phyloP scores from a whole-genome alignment of 2,888 invertebrate species.

The Andrena bicolor region DNA sequence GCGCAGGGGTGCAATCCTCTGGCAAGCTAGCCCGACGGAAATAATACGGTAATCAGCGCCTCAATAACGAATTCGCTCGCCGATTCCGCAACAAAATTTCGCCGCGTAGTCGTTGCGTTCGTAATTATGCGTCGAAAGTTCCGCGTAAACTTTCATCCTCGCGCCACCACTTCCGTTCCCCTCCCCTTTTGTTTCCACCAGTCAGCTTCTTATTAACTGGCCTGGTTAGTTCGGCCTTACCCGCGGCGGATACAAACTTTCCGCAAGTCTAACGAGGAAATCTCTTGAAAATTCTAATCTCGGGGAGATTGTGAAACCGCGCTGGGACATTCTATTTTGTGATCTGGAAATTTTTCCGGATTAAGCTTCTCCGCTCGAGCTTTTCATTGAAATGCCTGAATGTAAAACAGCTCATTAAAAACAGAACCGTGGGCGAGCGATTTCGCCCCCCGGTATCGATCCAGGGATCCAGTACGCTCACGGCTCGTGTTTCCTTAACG shows the following conservation, averaged over 20 bases:
- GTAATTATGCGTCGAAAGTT: constrained; percentile 68
- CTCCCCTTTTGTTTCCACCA: constrained; percentile 33
- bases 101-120: constrained; percentile 54
- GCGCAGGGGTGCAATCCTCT: background rate
- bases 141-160: constrained; percentile 62
- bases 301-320: constrained; percentile 5
- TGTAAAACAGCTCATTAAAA: background rate
- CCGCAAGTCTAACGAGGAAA: constrained; percentile 51
- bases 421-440: too few relatives aligned
- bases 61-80: constrained; percentile 58
- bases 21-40: constrained; percentile 11
- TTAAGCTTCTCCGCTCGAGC: background rate
- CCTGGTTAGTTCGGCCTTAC: constrained; percentile 58
- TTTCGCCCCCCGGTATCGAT: background rate
- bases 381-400: background rate
- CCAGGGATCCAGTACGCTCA: background rate
- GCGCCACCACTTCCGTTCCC: too few relatives aligned
- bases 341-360: background rate
- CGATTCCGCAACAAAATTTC: constrained; percentile 64
- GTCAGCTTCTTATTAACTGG: constrained; percentile 63
- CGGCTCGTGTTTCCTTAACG: background rate
- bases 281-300: constrained; percentile 59
- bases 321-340: background rate
- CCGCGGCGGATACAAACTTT: constrained; percentile 60
- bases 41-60: constrained; percentile 27